phyloP scores from a whole-genome alignment of 2,888 invertebrate genomes.

The Junonia oenone region DNA sequence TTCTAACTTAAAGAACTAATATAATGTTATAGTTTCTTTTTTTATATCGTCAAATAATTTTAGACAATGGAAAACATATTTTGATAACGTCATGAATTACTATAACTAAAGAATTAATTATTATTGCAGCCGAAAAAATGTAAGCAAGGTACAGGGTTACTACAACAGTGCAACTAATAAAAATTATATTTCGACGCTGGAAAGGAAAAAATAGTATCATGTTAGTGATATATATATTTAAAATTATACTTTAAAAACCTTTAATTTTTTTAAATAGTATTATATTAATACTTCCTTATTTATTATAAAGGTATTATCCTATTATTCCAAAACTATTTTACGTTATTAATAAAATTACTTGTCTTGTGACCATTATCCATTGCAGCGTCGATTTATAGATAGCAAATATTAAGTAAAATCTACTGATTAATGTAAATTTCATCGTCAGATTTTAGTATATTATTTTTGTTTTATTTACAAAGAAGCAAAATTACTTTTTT shows the following conservation, averaged over 20 bases:
- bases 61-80: neutral
- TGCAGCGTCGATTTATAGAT: neutral
- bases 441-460: neutral
- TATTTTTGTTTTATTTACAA: neutral
- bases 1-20: constrained; percentile 32
- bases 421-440: neutral
- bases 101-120: no score
- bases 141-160: no score
- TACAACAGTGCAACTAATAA: no score
- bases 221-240: no score
- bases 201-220: no score
- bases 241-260: no score
- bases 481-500: constrained; percentile 4
- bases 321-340: no score
- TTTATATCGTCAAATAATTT: neutral
- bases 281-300: no score
- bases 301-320: no score
- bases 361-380: neutral
- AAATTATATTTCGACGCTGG: neutral
- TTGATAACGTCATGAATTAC: neutral
- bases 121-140: no score
- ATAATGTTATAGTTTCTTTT: constrained; percentile 6
- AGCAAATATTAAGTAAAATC: neutral
- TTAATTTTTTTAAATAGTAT: no score
- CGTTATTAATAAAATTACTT: no score